Conservation (phyloP, 2,797 vertebrate species). For the Silurus lanzhouensis region DNA sequence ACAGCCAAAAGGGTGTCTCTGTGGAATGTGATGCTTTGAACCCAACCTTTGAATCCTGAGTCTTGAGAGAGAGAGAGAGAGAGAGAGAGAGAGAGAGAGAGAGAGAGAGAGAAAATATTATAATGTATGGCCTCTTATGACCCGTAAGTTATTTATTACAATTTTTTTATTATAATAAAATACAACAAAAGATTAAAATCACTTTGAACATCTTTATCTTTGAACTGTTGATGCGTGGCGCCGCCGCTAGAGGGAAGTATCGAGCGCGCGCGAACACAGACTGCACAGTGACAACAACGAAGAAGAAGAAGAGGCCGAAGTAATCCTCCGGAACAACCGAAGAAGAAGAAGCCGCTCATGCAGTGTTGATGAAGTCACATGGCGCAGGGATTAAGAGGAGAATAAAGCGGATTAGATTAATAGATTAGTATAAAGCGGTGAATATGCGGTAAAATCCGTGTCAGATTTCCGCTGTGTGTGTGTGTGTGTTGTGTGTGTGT, state of each 20-base stretch:
- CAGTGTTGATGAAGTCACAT: background rate
- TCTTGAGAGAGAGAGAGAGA: too few relatives aligned
- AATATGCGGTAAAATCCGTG: background rate
- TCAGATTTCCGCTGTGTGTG: background rate
- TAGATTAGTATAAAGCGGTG: background rate
- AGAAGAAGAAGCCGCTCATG: background rate
- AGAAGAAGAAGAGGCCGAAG: background rate
- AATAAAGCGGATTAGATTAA: background rate
- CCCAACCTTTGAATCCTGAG: too few relatives aligned
- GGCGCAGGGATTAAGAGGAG: background rate
- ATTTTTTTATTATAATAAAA: background rate
- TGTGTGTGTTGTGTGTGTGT: too few relatives aligned
- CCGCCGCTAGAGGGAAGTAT: background rate
- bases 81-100: too few relatives aligned
- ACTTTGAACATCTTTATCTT: too few relatives aligned
- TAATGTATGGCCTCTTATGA: too few relatives aligned
- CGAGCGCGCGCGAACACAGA: background rate
- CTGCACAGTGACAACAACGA: background rate
- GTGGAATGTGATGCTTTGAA: too few relatives aligned
- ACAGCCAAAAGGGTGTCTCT: too few relatives aligned
- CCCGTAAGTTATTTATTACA: too few relatives aligned
- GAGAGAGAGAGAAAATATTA: too few relatives aligned
- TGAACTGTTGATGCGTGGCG: too few relatives aligned
- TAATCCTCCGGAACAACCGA: background rate
- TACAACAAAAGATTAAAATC: background rate